Evolutionary conservation across 1,140 invertebrate genomes (phyloP).

Genomic region (Drosophila mojavensis): DNA sequence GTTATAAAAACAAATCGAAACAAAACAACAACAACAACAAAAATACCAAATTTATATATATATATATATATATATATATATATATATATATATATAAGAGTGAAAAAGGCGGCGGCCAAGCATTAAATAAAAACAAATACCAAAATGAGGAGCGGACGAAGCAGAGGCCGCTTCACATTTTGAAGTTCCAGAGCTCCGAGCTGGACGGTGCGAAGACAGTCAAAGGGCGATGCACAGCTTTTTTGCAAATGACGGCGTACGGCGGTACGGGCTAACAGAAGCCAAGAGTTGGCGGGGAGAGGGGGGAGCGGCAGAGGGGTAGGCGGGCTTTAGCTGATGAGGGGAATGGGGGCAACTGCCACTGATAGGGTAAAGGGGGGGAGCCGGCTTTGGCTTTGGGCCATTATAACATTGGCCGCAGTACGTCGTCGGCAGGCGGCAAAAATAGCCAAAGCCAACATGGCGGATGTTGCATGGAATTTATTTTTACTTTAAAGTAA

Average conservation of each 20-base stretch:
- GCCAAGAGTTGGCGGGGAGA: not conserved
- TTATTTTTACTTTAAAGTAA: conserved; percentile 76
- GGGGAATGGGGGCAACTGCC: not conserved
- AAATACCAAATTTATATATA: no score
- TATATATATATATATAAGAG: not conserved
- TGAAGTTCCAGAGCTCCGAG: conserved; percentile 30
- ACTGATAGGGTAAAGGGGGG: not conserved
- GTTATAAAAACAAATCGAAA: conserved; percentile 23
- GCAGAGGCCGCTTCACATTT: conserved; percentile 24
- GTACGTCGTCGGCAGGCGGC: conserved; percentile 44
- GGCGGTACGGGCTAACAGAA: no score
- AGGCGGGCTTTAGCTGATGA: no score
- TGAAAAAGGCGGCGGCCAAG: conserved; percentile 16
- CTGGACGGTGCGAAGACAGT: conserved; percentile 48
- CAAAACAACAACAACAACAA: conserved; percentile 15
- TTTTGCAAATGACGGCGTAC: not conserved
- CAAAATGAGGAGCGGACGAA: conserved; percentile 4
- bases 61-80: not conserved
- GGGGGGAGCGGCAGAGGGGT: not conserved
- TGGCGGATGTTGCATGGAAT: conserved; percentile 75
- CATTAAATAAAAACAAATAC: conserved; percentile 51
- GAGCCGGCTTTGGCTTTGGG: conserved; percentile 44
- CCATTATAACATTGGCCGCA: conserved; percentile 42
- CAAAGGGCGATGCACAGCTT: conserved; percentile 52
- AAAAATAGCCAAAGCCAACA: conserved; percentile 67